phyloP scores from a whole-genome alignment of 2,888 invertebrate genomes.

The Carabus problematicus region DNA sequence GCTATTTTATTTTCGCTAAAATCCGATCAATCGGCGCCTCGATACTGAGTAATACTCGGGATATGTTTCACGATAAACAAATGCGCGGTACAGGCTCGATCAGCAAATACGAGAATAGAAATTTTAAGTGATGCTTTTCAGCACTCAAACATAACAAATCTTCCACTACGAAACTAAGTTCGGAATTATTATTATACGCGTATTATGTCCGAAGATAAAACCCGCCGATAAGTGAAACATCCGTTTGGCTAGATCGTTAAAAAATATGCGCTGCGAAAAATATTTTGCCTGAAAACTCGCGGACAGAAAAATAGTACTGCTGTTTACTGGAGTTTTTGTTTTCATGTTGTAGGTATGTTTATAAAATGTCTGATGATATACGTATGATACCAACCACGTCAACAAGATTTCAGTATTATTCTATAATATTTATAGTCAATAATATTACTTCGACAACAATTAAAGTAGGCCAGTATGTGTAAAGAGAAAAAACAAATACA shows the following conservation, averaged over 20 bases:
- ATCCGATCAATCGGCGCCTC: constrained; percentile 3
- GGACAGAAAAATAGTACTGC: constrained; percentile 26
- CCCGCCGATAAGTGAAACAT: constrained; percentile 32
- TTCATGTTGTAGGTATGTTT: constrained; percentile 1
- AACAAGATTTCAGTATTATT: too few species aligned
- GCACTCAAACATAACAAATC: background rate
- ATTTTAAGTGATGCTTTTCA: constrained; percentile 39
- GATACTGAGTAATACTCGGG: background rate
- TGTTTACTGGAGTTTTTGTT: constrained; percentile 27
- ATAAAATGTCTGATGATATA: too few species aligned
- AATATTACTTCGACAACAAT: background rate
- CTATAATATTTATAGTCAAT: background rate
- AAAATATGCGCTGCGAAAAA: constrained; percentile 35
- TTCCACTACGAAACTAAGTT: background rate
- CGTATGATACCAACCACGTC: too few species aligned
- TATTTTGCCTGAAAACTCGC: constrained; percentile 14
- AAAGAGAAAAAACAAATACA: too few species aligned
- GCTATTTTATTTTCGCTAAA: constrained; percentile 25
- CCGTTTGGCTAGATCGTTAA: constrained; percentile 27
- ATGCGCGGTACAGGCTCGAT: background rate
- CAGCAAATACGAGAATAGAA: constrained; percentile 35
- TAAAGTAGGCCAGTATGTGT: too few species aligned
- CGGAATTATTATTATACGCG: constrained; percentile 18
- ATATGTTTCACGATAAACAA: constrained; percentile 14
- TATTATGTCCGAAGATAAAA: constrained; percentile 31